Evolutionary conservation across 2,113 vertebrate species (phyloP), one percentile per base, ranked within the genome.

Genomic region (Chelonoidis abingdonii): DNA sequence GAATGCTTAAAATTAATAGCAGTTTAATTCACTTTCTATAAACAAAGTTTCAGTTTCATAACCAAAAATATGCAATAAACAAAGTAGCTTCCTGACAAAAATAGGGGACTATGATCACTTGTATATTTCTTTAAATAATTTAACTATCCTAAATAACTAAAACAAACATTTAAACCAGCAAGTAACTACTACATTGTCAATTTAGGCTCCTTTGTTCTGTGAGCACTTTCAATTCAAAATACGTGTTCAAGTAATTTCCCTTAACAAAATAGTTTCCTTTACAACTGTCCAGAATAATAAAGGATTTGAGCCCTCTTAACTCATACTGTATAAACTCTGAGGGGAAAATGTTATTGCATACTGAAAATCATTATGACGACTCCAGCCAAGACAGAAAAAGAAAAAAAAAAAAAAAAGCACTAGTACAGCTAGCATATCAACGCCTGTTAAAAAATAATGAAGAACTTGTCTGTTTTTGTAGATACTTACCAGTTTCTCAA

Each of bases 251-350:
- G 83, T 91, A 90, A 96, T 93, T 96, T 94, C 87, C 93, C 80
- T 93, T 1, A 0, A 92, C 90, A 96, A 88, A 98, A 96, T 93
- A 94, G 90, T 98, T 98, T 97, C 94, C 96, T 96, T 94, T 90
- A 72, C 52, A 86, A 95, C 90, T 98, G 96, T 97, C 97, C 94
- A 97, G 89, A 97, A 97, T 96, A 97, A 97, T 93, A 97, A 59
- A 94, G 87, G 92, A 94, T 94, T 96, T 95, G 93, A 97, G 93
- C 92, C 96, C 93, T 93, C 95, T 94, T 94, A 95, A 97, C 89
- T 96, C 91, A 93, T 82, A 93, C 41, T 93, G 92, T 97, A 78
- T 93, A 91, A 92, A 95, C 76, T 95, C 90, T 89, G 84, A 96
- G 79, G 89, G 95, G 94, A 96, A 97, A 97, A 96, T 96, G 75